Evolutionary conservation across 2,113 vertebrate species (phyloP).

Genomic region (Myiopsitta monachus): DNA sequence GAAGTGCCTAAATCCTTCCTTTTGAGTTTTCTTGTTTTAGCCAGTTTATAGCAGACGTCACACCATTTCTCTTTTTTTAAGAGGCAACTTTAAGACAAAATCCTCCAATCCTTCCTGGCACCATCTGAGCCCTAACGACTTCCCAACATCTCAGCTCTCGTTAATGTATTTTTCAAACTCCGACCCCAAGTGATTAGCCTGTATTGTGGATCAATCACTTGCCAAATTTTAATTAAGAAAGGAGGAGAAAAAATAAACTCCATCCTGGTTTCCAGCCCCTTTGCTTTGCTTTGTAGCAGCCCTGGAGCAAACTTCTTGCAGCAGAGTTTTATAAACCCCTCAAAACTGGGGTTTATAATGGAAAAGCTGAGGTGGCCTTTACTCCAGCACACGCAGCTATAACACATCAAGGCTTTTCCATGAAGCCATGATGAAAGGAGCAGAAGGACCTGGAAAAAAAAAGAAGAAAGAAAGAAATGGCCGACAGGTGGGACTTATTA

Average conservation of each 20-base stretch:
- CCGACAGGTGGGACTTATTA: constrained; percentile 73
- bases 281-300: constrained; percentile 64
- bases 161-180: constrained; percentile 67
- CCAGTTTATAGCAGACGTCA: constrained; percentile 38
- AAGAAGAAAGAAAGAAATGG: constrained; percentile 45
- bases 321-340: constrained; percentile 72
- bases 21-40: constrained; percentile 16
- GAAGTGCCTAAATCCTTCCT: constrained; percentile 42
- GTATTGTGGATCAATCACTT: constrained; percentile 68
- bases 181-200: constrained; percentile 66
- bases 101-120: constrained; percentile 64
- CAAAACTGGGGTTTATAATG: constrained; percentile 71
- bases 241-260: constrained; percentile 62
- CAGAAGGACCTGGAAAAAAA: constrained; percentile 64
- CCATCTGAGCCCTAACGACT: constrained; percentile 52
- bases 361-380: constrained; percentile 74
- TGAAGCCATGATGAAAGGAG: constrained; percentile 71
- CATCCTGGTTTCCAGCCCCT: constrained; percentile 52
- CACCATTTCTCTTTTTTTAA: constrained; percentile 37
- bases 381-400: constrained; percentile 58
- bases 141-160: constrained; percentile 38
- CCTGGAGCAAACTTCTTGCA: constrained; percentile 66
- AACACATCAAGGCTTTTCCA: constrained; percentile 75
- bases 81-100: constrained; percentile 58
- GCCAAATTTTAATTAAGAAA: constrained; percentile 75